Evolutionary conservation across 2,113 vertebrate genomes (phyloP), one percentile per base, ranked within the genome.

Genomic region (Silurus meridionalis): DNA sequence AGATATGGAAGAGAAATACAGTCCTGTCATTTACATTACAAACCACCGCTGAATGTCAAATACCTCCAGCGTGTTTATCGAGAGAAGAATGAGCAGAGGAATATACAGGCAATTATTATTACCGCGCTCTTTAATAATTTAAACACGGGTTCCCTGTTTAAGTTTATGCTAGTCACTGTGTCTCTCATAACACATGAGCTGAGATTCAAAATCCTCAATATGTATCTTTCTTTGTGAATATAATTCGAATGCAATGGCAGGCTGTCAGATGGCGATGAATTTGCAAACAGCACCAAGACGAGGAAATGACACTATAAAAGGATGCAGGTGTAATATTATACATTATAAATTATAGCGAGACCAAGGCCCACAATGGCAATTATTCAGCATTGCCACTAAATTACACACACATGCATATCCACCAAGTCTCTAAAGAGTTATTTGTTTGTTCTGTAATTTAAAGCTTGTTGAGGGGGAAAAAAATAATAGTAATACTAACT

Each of bases 11-110:
- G 91, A 94, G 96, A 95, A 95, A 96, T 85, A 75, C 94, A 96
- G 94, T 96, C 96, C 96, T 96, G 95, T 97, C 95, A 98, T 99
- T 98, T 98, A 97, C 97, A 99, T 98, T 97, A 97, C 96, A 97
- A 97, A 98, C 97, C 96, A 95, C 92, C 90, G 89, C 93, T 96
- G 97, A 98, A 99, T 97, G 96, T 97, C 97, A 98, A 95, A 96
- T 96, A 96, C 96, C 96, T 95, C 92, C 88, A 94, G 93, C 92
- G 92, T 94, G 93, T 94, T 91, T 95, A 95, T 88, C 88, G 95
- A 94, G 96, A 93, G 92, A 15, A 92, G 93, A 95, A 95, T 95
- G 94, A 71, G 72, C 72, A 61, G 92, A 94, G 95, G 94, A 96
- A 96, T 97, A 96, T 94, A 95, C 94, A 95, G 96, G 93, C 96